These are phyloP conservation scores for Phoeniculus purpureus DNA, from an alignment of 2,797 vertebrate genomes.

Conservation along the genomic window DNA sequence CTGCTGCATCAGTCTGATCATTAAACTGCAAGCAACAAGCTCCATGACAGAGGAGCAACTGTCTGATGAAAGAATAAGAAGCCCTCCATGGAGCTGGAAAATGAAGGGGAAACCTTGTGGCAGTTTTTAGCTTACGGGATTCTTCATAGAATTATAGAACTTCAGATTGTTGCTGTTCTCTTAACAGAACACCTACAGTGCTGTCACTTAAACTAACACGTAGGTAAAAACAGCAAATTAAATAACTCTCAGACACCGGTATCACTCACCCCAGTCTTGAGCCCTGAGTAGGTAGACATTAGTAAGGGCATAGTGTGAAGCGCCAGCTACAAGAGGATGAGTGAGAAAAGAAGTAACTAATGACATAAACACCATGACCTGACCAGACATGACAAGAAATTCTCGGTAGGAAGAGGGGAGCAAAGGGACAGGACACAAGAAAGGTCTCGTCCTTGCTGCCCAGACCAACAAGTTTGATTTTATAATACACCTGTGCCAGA, in stretches of 20 bases:
- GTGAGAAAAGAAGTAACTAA: neutral
- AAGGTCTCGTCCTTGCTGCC: neutral
- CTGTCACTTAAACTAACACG: neutral
- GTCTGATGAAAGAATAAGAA: neutral
- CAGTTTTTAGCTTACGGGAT: too few species aligned
- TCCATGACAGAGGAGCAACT: rapidly evolving
- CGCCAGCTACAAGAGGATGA: neutral
- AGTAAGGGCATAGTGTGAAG: neutral
- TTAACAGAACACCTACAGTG: neutral
- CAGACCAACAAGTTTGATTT: neutral
- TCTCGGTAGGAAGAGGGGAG: neutral
- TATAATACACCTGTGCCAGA: neutral
- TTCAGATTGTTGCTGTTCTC: neutral
- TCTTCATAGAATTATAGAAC: neutral
- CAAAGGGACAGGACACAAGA: neutral
- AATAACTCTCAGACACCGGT: neutral
- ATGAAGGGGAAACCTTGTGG: neutral
- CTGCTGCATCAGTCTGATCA: neutral
- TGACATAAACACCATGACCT: neutral
- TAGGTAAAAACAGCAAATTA: neutral
- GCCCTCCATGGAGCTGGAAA: neutral
- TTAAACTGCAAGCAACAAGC: neutral
- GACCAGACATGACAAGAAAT: neutral
- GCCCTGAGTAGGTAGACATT: neutral
- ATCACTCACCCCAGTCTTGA: neutral